phyloP scores from a whole-genome alignment of 2,888 invertebrate genomes.

The Scrobipalpa atriplicella region DNA sequence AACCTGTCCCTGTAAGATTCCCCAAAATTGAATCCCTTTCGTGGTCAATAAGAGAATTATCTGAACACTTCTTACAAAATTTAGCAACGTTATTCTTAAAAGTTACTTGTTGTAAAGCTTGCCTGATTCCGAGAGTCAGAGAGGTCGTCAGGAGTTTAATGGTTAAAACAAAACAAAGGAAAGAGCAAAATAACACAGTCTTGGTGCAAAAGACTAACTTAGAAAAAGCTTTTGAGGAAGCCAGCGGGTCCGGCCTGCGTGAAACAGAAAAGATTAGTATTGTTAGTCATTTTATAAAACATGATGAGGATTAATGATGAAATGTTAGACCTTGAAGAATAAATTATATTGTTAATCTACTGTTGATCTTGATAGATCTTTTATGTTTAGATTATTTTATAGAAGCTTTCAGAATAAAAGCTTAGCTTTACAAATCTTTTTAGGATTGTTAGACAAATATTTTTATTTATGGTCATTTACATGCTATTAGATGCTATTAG shows the following conservation, averaged over 20 bases:
- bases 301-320: neutral
- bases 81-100: slow-evolving; percentile 62
- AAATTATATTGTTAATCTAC: too few species aligned
- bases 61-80: slow-evolving; percentile 75
- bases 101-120: slow-evolving; percentile 67
- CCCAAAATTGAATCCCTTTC: slow-evolving; percentile 29
- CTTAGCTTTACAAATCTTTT: too few species aligned
- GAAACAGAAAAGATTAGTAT: slow-evolving; percentile 60
- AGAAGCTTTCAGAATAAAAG: too few species aligned
- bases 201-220: slow-evolving; percentile 84
- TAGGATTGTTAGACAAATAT: too few species aligned
- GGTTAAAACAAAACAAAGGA: slow-evolving; percentile 63
- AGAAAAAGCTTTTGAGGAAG: slow-evolving; percentile 98
- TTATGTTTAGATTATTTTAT: too few species aligned
- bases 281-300: slow-evolving; percentile 42
- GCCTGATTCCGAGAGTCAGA: slow-evolving; percentile 55
- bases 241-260: slow-evolving; percentile 94
- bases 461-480: too few species aligned
- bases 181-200: slow-evolving; percentile 79
- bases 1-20: slow-evolving; percentile 23
- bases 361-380: neutral
- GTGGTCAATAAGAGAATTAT: slow-evolving; percentile 47
- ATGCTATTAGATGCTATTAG: too few species aligned
- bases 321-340: too few species aligned
- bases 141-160: slow-evolving; percentile 64